A percentile compares a stretch with the other conserved stretches of the same genome.
phyloP scores from a whole-genome alignment of 2,888 invertebrate species.

The Ormyrus rosae region DNA sequence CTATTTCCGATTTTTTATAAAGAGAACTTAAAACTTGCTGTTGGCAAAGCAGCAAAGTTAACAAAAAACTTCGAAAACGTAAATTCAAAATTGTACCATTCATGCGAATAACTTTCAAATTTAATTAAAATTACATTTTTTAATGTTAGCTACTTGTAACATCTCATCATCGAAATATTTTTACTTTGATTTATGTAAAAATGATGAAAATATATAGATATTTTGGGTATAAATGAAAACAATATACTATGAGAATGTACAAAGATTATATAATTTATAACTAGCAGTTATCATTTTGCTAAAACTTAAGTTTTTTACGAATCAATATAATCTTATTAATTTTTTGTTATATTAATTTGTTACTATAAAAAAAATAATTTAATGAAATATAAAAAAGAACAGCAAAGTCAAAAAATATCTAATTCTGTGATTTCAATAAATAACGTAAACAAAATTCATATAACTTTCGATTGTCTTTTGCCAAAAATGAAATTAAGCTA shows the following conservation, averaged over 20 bases:
- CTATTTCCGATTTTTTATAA: constrained; percentile 10
- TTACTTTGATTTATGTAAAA: constrained; percentile 35
- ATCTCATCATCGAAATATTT: constrained; percentile 13
- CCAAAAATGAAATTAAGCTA: constrained; percentile 53
- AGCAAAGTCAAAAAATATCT: background rate
- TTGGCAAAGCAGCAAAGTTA: constrained; percentile 57
- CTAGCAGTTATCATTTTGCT: constrained; percentile 9
- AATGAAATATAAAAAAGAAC: constrained; percentile 7
- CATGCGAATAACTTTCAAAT: constrained; percentile 22
- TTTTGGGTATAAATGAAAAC: constrained; percentile 29
- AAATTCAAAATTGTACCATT: constrained; percentile 17
- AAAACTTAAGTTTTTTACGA: background rate
- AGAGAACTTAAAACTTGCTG: constrained; percentile 52
- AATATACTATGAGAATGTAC: constrained; percentile 39
- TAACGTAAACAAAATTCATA: constrained; percentile 26
- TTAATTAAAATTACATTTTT: constrained; percentile 18
- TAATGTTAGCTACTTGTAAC: constrained; percentile 26
- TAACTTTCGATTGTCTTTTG: constrained; percentile 49
- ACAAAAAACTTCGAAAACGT: constrained; percentile 28
- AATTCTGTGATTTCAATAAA: constrained; percentile 18
- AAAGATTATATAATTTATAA: constrained; percentile 33
- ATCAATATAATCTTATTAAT: constrained; percentile 6
- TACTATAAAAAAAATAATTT: constrained; percentile 15
- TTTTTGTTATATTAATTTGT: constrained; percentile 15
- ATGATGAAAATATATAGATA: constrained; percentile 23